Conservation (phyloP, 2,797 vertebrate species). For the Paramormyrops hopkinsi region DNA sequence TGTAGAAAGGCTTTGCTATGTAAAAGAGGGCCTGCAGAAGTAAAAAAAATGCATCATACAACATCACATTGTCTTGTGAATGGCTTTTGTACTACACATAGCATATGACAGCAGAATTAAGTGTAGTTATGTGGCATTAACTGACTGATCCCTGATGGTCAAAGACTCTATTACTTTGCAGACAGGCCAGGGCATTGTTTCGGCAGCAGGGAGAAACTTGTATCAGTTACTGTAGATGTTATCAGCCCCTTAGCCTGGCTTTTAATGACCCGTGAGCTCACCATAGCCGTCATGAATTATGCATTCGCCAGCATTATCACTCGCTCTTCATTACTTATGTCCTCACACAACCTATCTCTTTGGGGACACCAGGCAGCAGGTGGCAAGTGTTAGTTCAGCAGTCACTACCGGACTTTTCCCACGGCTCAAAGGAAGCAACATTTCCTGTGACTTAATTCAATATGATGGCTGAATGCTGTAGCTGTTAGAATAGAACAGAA, state of each 20-base stretch:
- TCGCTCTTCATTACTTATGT: neutral
- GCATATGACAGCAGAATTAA: neutral
- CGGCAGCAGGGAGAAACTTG: constrained; percentile 22
- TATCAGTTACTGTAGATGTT: constrained; percentile 24
- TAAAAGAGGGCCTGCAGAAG: neutral
- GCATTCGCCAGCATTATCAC: neutral
- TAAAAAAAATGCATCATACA: neutral
- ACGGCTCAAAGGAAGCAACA: neutral
- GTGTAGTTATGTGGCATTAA: neutral
- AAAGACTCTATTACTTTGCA: constrained; percentile 9
- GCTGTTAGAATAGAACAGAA: neutral
- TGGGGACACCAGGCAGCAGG: neutral
- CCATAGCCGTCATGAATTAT: neutral
- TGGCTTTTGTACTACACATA: neutral
- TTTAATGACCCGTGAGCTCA: constrained; percentile 1
- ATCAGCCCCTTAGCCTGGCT: neutral
- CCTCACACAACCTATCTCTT: neutral
- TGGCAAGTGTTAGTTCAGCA: neutral
- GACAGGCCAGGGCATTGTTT: constrained; percentile 19
- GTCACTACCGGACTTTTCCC: neutral
- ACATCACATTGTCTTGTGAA: neutral
- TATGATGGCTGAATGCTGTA: neutral
- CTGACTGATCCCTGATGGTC: neutral
- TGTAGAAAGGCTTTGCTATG: neutral
- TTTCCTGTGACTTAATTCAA: neutral